These are phyloP conservation scores for Acrocera orbiculus DNA, from an alignment of 2,888 invertebrate genomes.

Conservation along the genomic window DNA sequence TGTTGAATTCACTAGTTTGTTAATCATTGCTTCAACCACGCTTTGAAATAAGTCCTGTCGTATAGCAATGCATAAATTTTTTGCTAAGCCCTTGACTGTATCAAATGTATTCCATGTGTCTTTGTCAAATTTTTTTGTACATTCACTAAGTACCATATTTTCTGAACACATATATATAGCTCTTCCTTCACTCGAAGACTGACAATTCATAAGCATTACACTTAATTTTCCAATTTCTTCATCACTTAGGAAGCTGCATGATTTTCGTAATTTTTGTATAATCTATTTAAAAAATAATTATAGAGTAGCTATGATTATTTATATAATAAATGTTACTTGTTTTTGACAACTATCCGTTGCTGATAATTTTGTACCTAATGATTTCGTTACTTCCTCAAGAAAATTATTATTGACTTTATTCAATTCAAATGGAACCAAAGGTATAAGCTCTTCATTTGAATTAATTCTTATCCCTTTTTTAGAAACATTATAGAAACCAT, in stretches of 20 bases:
- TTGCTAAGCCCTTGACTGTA: slow-evolving; percentile 44
- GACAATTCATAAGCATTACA: slow-evolving; percentile 49
- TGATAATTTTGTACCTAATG: slow-evolving; percentile 36
- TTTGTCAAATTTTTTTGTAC: slow-evolving; percentile 45
- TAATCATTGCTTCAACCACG: slow-evolving; percentile 44
- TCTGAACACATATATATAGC: slow-evolving; percentile 40
- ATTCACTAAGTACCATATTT: slow-evolving; percentile 34
- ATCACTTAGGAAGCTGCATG: slow-evolving; percentile 40
- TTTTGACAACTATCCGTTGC: slow-evolving; percentile 46
- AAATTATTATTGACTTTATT: slow-evolving; percentile 41
- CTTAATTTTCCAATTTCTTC: slow-evolving; percentile 48
- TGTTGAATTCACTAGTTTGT: slow-evolving; percentile 39
- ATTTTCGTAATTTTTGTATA: slow-evolving; percentile 38
- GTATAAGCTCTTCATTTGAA: neutral
- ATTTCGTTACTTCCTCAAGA: slow-evolving; percentile 40
- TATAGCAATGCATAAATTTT: slow-evolving; percentile 47
- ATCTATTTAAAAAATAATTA: slow-evolving; percentile 29
- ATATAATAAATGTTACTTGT: slow-evolving; percentile 26
- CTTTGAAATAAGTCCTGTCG: slow-evolving; percentile 46
- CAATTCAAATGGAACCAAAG: slow-evolving; percentile 35
- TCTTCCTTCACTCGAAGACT: slow-evolving; percentile 42
- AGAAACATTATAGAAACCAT: neutral
- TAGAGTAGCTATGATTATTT: neutral
- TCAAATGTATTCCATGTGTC: slow-evolving; percentile 54
- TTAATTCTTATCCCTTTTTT: neutral